Percentiles rank a stretch among this genome's conserved stretches.
phyloP scores from a whole-genome alignment of 2,113 vertebrate genomes.

The Nothoprocta perdicaria region DNA sequence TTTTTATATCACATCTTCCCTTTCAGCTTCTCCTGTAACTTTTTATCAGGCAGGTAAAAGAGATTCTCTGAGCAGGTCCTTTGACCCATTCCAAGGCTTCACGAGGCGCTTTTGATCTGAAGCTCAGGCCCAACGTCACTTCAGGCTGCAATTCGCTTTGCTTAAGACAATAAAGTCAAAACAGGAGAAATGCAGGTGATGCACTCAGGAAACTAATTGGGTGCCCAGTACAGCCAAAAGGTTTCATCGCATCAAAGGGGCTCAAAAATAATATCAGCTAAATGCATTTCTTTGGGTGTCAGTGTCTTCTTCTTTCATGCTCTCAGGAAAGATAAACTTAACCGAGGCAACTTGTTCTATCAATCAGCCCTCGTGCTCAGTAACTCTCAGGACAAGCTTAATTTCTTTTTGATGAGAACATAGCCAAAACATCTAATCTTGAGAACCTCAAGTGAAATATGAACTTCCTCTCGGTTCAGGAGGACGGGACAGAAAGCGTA shows the following conservation, averaged over 20 bases:
- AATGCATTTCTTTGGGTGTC: neutral
- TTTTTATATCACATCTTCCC: neutral
- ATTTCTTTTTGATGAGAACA: neutral
- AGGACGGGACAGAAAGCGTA: constrained; percentile 22
- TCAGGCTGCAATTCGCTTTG: neutral
- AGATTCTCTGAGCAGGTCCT: neutral
- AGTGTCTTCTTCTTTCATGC: neutral
- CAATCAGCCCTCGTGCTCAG: neutral
- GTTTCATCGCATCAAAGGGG: neutral
- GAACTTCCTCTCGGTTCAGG: neutral
- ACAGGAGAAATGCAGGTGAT: neutral
- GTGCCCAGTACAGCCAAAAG: neutral
- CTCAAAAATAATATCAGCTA: neutral
- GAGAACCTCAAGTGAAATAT: constrained; percentile 17
- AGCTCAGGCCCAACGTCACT: neutral
- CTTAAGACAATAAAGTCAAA: neutral
- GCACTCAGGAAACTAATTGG: neutral
- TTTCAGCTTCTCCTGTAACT: neutral
- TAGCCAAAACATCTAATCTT: neutral
- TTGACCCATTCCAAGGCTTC: neutral
- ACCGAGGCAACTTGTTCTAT: neutral
- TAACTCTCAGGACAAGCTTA: neutral
- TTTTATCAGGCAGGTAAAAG: neutral
- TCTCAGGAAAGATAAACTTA: neutral
- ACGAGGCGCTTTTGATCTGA: neutral